These are phyloP conservation scores for Graphium colonna DNA, from an alignment of 2,888 invertebrate species.

Conservation along the genomic window DNA sequence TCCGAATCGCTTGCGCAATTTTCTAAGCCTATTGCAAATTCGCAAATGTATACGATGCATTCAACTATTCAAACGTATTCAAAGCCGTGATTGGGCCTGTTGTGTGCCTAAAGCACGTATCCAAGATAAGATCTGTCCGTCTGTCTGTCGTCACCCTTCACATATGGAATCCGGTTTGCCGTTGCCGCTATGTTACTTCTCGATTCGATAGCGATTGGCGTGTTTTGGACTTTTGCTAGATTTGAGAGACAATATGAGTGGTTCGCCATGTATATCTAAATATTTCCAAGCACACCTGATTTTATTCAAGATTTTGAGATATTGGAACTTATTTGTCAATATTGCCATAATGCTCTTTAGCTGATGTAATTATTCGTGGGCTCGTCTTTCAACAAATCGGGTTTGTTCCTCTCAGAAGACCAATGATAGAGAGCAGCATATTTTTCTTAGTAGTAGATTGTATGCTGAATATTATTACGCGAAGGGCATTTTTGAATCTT, in stretches of 20 bases:
- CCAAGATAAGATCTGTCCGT: constrained; percentile 47
- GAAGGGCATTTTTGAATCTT: too few species aligned
- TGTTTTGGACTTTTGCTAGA: background rate
- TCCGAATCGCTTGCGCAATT: background rate
- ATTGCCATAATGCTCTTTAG: too few species aligned
- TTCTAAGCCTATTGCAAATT: constrained; percentile 1
- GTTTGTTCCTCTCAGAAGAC: too few species aligned
- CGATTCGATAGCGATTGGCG: constrained; percentile 5
- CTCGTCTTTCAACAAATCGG: too few species aligned
- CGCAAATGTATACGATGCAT: constrained; percentile 12
- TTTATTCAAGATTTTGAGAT: too few species aligned
- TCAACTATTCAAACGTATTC: constrained; percentile 20
- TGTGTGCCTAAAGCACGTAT: constrained; percentile 26
- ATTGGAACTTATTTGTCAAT: too few species aligned
- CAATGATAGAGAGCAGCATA: too few species aligned
- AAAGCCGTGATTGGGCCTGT: constrained; percentile 47
- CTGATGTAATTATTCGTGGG: too few species aligned
- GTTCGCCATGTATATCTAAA: background rate
- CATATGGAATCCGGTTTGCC: constrained; percentile 34
- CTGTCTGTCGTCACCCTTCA: constrained; percentile 53
- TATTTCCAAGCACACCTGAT: too few species aligned
- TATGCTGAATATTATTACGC: too few species aligned
- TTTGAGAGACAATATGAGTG: background rate
- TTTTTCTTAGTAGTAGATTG: too few species aligned
- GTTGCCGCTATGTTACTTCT: constrained; percentile 12